Percentiles rank a stretch among this genome's conserved stretches.
Evolutionary conservation across 2,888 invertebrate genomes (phyloP).

Genomic region (Tetropium fuscum): DNA sequence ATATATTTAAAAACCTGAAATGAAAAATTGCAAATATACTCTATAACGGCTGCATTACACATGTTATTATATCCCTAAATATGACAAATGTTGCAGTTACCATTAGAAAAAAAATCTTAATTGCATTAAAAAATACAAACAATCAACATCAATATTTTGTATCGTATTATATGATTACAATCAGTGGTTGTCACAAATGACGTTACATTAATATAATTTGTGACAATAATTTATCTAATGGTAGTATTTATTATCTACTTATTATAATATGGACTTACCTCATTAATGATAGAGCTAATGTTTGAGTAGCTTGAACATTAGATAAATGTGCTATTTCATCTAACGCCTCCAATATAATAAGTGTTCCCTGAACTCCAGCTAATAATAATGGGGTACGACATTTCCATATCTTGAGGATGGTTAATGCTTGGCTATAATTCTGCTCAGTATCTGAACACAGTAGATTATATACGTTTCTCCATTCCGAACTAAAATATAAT

Average conservation of each 20-base stretch:
- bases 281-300: constrained; percentile 75
- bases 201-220: too few relatives aligned
- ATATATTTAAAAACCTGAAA: constrained; percentile 63
- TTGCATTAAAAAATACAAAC: too few relatives aligned
- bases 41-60: too few relatives aligned
- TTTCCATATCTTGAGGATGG: constrained; percentile 71
- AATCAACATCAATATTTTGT: too few relatives aligned
- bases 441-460: constrained; percentile 63
- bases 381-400: constrained; percentile 69
- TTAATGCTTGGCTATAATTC: constrained; percentile 65
- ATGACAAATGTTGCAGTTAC: too few relatives aligned
- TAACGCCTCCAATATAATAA: constrained; percentile 70
- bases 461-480: constrained; percentile 67
- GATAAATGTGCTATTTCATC: constrained; percentile 60
- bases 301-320: constrained; percentile 68
- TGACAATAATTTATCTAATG: too few relatives aligned
- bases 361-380: constrained; percentile 73
- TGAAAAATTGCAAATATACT: too few relatives aligned
- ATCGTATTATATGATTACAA: too few relatives aligned
- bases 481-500: constrained; percentile 70
- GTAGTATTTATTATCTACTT: too few relatives aligned
- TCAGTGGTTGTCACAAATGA: too few relatives aligned
- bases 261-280: constrained; percentile 68
- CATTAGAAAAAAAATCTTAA: too few relatives aligned
- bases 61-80: too few relatives aligned